Conservation (phyloP, 2,113 vertebrate species). For the Cynocephalus volans region DNA sequence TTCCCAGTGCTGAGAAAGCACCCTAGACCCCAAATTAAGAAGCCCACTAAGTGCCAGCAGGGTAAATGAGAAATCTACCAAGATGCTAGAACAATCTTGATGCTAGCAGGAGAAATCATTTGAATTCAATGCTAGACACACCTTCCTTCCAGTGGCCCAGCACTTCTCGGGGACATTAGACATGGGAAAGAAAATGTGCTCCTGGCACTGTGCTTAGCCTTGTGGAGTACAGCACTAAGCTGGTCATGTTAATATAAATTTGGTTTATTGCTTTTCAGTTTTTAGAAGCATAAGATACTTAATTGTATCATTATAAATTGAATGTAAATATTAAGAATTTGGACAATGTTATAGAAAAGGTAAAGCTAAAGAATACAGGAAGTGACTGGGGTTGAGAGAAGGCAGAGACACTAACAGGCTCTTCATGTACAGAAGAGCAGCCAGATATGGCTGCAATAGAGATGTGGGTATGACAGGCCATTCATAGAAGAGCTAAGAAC, state of each 20-base stretch:
- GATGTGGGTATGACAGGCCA: background rate
- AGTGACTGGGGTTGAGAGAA: background rate
- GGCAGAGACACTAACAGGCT: background rate
- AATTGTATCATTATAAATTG: background rate
- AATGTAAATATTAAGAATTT: background rate
- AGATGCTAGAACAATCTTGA: background rate
- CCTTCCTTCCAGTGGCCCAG: background rate
- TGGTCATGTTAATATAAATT: background rate
- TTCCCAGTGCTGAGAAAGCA: background rate
- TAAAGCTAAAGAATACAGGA: background rate
- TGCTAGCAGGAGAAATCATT: background rate
- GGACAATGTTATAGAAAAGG: background rate
- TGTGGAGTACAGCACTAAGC: background rate
- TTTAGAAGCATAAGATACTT: slow-evolving; percentile 22
- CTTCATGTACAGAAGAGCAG: background rate
- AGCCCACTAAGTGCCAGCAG: background rate
- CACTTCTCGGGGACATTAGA: background rate
- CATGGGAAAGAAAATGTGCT: too few species aligned
- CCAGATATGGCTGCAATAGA: background rate
- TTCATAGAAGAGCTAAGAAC: background rate
- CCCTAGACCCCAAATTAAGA: background rate
- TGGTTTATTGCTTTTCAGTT: background rate
- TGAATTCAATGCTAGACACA: background rate
- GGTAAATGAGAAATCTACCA: background rate
- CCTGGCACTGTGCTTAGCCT: background rate